Conservation (phyloP, 2,797 vertebrate genomes). For the Nyctibius grandis region DNA sequence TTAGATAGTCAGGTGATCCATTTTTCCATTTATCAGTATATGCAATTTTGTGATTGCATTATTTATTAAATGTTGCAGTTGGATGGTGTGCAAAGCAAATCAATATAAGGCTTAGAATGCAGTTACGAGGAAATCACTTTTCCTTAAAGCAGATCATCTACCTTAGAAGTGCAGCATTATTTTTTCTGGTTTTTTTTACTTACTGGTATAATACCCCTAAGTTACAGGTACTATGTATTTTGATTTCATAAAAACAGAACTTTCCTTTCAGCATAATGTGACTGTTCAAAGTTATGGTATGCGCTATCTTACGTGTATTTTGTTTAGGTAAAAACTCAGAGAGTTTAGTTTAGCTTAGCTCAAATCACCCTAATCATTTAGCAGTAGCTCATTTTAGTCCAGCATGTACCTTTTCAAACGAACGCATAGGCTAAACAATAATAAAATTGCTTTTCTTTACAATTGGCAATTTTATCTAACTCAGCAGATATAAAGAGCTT, state of each 20-base stretch:
- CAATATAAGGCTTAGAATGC: not conserved
- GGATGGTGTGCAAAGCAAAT: not conserved
- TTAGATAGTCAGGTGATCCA: not conserved
- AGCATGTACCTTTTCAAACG: not conserved
- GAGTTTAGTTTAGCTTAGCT: not conserved
- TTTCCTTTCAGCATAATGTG: not conserved
- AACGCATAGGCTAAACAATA: not conserved
- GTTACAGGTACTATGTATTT: not conserved
- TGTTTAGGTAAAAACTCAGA: accelerated
- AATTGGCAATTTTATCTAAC: not conserved
- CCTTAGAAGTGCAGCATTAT: not conserved
- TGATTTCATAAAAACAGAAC: not conserved
- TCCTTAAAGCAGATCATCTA: not conserved
- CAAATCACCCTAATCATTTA: not conserved
- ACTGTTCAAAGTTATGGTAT: not conserved
- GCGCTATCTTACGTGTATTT: not conserved
- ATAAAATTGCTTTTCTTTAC: not conserved
- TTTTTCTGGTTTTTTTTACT: not conserved
- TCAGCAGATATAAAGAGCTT: not conserved
- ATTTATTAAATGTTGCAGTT: not conserved
- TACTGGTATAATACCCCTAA: not conserved
- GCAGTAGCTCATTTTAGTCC: not conserved
- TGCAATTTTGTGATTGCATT: not conserved
- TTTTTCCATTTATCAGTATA: not conserved
- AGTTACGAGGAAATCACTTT: not conserved